Conservation (phyloP, 2,113 vertebrate genomes). For the Kryptolebias marmoratus region DNA sequence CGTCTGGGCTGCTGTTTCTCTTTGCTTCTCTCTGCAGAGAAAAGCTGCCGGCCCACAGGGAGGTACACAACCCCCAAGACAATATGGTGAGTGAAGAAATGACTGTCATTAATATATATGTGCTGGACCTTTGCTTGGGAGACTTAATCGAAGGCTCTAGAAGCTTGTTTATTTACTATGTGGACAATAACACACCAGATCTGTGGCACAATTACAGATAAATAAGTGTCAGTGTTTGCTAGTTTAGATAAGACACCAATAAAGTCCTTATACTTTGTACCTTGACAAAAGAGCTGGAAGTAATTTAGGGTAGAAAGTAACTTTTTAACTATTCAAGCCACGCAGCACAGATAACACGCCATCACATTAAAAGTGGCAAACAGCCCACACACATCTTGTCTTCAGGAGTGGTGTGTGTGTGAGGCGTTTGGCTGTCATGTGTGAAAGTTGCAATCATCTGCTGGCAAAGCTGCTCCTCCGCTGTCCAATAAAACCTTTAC, state of each 20-base stretch:
- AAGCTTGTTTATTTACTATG: background rate
- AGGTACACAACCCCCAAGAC: too few species aligned
- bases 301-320: background rate
- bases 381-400: background rate
- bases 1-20: too few species aligned
- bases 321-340: background rate
- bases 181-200: background rate
- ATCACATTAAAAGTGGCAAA: background rate
- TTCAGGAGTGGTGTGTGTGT: background rate
- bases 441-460: constrained; percentile 10
- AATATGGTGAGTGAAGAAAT: too few species aligned
- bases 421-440: background rate
- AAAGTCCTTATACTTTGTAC: background rate
- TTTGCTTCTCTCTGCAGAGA: too few species aligned
- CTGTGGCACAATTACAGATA: background rate
- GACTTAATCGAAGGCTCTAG: background rate
- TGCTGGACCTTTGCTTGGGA: too few species aligned
- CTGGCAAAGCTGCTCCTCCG: constrained; percentile 33
- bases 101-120: too few species aligned
- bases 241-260: background rate
- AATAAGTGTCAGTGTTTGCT: background rate
- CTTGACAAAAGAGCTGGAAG: background rate
- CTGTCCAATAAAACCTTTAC: constrained; percentile 16
- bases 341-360: background rate
- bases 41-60: too few species aligned